These are phyloP conservation scores for Pyrgus malvae DNA, from an alignment of 2,888 invertebrate genomes.

Conservation along the genomic window DNA sequence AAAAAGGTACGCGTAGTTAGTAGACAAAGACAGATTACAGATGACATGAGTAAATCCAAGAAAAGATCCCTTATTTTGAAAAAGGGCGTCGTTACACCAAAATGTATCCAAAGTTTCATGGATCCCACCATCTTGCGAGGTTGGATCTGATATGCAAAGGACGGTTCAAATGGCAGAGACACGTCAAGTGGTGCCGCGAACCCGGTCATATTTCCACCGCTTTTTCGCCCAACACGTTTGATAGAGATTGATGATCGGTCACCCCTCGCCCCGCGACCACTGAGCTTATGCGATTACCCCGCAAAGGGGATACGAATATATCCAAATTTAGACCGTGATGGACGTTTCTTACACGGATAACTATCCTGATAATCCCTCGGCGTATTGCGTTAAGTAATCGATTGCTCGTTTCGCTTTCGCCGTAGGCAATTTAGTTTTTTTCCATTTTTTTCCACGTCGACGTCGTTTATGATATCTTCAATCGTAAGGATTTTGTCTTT, in stretches of 20 bases:
- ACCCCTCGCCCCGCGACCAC: slow-evolving; percentile 43
- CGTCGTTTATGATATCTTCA: too few relatives aligned
- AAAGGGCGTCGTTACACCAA: slow-evolving; percentile 2
- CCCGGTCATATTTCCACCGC: slow-evolving; percentile 67
- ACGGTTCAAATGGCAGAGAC: slow-evolving; percentile 18
- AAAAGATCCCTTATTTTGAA: slow-evolving; percentile 6
- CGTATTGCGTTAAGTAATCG: slow-evolving; percentile 23
- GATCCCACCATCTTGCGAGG: slow-evolving; percentile 6
- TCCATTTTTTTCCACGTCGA: neutral
- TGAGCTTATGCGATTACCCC: slow-evolving; percentile 69
- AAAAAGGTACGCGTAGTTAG: too few relatives aligned
- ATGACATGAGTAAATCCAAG: neutral
- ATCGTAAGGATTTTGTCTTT: too few relatives aligned
- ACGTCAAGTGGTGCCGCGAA: slow-evolving; percentile 17
- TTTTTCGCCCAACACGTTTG: slow-evolving; percentile 64
- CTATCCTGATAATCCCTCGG: slow-evolving; percentile 33
- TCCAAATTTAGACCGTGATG: slow-evolving; percentile 77
- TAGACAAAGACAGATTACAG: too few relatives aligned
- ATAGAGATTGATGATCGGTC: slow-evolving; percentile 78
- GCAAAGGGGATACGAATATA: slow-evolving; percentile 75
- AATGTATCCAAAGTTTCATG: neutral
- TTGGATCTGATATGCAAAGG: slow-evolving; percentile 16
- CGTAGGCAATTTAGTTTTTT: neutral
- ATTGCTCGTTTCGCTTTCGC: neutral
- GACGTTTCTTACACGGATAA: slow-evolving; percentile 65